These are phyloP conservation scores for Rhincodon typus DNA, from an alignment of 2,797 vertebrate genomes.

Conservation along the genomic window DNA sequence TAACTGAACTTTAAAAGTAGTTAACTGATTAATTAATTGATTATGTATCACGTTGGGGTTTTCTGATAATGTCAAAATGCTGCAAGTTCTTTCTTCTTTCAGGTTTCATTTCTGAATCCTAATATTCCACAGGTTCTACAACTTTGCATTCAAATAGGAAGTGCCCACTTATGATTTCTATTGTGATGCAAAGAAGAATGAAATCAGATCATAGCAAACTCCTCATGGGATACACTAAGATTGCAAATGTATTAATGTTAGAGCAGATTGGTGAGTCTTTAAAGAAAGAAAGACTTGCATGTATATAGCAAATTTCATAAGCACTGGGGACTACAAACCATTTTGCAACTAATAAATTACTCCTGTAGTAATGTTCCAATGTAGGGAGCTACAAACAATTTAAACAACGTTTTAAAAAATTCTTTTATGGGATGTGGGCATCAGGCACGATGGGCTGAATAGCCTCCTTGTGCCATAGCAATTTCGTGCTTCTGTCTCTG, in stretches of 20 bases:
- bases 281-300: not conserved
- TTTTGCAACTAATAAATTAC: not conserved
- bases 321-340: not conserved
- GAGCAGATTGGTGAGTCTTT: not conserved
- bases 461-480: constrained; percentile 55
- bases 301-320: not conserved
- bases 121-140: not conserved
- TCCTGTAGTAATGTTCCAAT: not conserved
- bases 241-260: not conserved
- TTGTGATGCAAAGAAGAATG: not conserved
- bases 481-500: no score
- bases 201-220: not conserved
- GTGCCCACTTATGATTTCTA: not conserved
- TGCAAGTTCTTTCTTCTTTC: not conserved
- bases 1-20: not conserved
- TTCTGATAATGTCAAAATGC: not conserved
- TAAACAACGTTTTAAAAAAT: not conserved
- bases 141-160: not conserved
- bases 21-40: not conserved
- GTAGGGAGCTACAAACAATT: not conserved
- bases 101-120: not conserved
- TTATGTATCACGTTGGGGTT: not conserved
- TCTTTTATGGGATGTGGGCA: no score
- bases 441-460: constrained; percentile 57
- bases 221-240: not conserved